Conservation (phyloP, 2,888 invertebrate genomes). For the Drosophila fungiperda region DNA sequence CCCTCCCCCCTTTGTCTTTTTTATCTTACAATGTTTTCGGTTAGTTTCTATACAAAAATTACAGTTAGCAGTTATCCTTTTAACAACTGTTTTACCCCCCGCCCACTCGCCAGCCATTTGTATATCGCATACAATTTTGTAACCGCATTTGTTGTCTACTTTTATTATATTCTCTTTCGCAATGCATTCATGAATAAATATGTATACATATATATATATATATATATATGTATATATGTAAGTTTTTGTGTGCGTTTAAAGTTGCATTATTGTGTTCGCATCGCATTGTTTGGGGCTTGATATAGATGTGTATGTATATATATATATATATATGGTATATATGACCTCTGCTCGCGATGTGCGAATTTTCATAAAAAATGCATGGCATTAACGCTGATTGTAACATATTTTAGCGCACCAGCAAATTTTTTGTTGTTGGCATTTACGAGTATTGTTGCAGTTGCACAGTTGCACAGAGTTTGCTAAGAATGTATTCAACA, state of each 20-base stretch:
- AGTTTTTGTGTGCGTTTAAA: conserved; percentile 17
- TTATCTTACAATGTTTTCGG: conserved; percentile 48
- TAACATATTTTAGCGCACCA: conserved; percentile 63
- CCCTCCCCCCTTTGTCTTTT: not conserved
- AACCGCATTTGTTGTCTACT: conserved; percentile 51
- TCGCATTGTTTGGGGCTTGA: conserved; percentile 44
- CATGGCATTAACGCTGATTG: conserved; percentile 77
- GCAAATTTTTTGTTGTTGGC: conserved; percentile 63
- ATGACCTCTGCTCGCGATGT: conserved; percentile 32
- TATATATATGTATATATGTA: conserved; percentile 14
- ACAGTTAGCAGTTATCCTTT: conserved; percentile 49
- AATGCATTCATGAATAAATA: conserved; percentile 21
- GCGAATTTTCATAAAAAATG: conserved; percentile 74
- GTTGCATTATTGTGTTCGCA: conserved; percentile 60
- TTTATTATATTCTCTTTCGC: conserved; percentile 60
- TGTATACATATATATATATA: conserved; percentile 13
- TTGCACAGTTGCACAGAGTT: not conserved
- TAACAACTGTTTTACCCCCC: conserved; percentile 39
- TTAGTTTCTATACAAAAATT: conserved; percentile 26
- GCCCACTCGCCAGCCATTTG: conserved; percentile 30
- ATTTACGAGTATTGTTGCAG: conserved; percentile 48
- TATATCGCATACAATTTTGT: conserved; percentile 61
- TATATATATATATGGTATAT: not conserved
- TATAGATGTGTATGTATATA: conserved; percentile 10
- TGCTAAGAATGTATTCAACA: not conserved